These are phyloP conservation scores for Helicoverpa armigera DNA, from an alignment of 1,140 invertebrate genomes.

Conservation along the genomic window DNA sequence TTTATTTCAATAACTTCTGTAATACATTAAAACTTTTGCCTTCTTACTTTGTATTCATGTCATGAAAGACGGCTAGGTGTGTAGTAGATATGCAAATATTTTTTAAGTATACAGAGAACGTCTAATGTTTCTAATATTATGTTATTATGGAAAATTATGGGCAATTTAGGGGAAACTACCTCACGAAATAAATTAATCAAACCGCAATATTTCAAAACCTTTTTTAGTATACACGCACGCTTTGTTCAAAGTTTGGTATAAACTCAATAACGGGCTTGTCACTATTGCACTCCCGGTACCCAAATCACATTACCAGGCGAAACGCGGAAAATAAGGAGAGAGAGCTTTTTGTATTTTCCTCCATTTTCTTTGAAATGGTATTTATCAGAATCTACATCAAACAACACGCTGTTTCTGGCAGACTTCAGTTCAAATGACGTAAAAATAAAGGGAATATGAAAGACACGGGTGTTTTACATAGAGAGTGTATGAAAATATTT, in stretches of 20 bases:
- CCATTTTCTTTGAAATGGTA: conserved; percentile 18
- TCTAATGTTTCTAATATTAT: not conserved
- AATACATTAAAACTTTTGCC: conserved; percentile 35
- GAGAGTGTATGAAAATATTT: not conserved
- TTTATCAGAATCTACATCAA: conserved; percentile 14
- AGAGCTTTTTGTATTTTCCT: conserved; percentile 3
- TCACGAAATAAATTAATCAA: conserved; percentile 11
- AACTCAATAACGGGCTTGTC: conserved; percentile 35
- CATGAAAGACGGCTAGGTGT: conserved; percentile 3
- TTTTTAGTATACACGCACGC: conserved; percentile 13
- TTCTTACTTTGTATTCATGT: conserved; percentile 19
- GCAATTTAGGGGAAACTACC: not conserved
- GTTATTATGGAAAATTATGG: not conserved
- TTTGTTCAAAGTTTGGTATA: conserved; percentile 21
- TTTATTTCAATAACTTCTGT: conserved; percentile 23
- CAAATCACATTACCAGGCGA: conserved; percentile 38
- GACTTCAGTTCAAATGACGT: conserved; percentile 1
- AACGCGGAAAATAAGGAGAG: conserved; percentile 20
- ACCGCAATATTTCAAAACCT: not conserved
- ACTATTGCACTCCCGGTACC: conserved; percentile 33
- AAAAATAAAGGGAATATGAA: conserved; percentile 8
- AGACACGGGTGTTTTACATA: not conserved
- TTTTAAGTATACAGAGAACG: too few species aligned
- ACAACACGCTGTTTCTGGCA: conserved; percentile 9
- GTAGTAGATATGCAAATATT: not conserved